Evolutionary conservation across 2,888 invertebrate species (phyloP).

Genomic region (Petrolisthes manimaculis): DNA sequence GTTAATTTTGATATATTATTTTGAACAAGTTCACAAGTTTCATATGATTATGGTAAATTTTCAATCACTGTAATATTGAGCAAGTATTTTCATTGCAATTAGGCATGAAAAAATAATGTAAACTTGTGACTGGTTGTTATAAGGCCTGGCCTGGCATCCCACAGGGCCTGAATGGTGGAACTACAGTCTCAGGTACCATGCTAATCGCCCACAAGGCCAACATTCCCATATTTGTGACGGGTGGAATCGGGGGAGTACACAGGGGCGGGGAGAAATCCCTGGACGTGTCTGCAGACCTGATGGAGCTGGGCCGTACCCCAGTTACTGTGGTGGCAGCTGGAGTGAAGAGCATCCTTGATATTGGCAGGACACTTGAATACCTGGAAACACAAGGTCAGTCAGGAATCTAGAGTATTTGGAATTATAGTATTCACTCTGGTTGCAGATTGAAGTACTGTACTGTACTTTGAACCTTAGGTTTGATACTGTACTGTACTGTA

Average conservation of each 20-base stretch:
- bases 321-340: constrained; percentile 95
- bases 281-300: constrained; percentile 95
- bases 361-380: constrained; percentile 92
- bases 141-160: background rate
- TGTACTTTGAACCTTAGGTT: too few species aligned
- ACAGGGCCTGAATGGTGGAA: constrained; percentile 83
- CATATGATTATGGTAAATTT: too few species aligned
- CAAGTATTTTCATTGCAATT: background rate
- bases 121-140: background rate
- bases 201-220: constrained; percentile 84
- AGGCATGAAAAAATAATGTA: background rate
- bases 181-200: constrained; percentile 96
- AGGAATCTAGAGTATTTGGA: too few species aligned
- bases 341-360: constrained; percentile 96
- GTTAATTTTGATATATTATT: too few species aligned
- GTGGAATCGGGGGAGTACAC: constrained; percentile 92
- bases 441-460: too few species aligned
- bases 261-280: constrained; percentile 85
- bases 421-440: too few species aligned
- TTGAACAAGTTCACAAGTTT: too few species aligned
- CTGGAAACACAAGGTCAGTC: constrained; percentile 75
- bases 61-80: too few species aligned
- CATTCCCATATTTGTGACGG: constrained; percentile 92
- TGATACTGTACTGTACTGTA: too few species aligned
- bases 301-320: constrained; percentile 87